phyloP scores from a whole-genome alignment of 2,797 vertebrate species.

The Neopelma chrysocephalum region DNA sequence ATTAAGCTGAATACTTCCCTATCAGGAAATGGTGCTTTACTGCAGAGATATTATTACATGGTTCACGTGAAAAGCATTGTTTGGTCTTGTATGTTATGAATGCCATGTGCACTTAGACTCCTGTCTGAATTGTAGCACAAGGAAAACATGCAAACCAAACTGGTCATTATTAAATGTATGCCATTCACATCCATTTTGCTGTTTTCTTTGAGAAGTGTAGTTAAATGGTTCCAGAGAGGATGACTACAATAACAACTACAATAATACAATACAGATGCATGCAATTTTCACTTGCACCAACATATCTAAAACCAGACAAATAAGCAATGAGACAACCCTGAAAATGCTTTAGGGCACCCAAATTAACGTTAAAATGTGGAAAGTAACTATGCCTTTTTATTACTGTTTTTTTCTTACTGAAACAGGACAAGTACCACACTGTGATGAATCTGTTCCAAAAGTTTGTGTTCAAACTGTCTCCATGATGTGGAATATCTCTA shows the following conservation, averaged over 20 bases:
- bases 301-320: neutral
- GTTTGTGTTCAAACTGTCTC: neutral
- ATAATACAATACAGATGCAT: neutral
- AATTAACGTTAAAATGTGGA: neutral
- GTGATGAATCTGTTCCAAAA: neutral
- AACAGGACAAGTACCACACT: neutral
- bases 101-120: neutral
- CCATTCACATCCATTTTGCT: neutral
- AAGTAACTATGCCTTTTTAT: neutral
- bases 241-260: neutral
- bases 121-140: neutral
- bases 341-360: neutral
- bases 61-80: neutral
- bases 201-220: neutral
- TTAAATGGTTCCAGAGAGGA: neutral
- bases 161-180: neutral
- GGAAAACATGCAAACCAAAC: neutral
- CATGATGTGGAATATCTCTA: neutral
- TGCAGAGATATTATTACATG: neutral
- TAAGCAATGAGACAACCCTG: neutral
- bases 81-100: rapidly evolving
- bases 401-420: neutral
- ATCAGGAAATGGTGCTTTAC: neutral
- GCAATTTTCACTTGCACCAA: neutral
- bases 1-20: neutral